Base-by-base conservation (phyloP, 1,140 invertebrate genomes). In the Orchestia grillus region DNA sequence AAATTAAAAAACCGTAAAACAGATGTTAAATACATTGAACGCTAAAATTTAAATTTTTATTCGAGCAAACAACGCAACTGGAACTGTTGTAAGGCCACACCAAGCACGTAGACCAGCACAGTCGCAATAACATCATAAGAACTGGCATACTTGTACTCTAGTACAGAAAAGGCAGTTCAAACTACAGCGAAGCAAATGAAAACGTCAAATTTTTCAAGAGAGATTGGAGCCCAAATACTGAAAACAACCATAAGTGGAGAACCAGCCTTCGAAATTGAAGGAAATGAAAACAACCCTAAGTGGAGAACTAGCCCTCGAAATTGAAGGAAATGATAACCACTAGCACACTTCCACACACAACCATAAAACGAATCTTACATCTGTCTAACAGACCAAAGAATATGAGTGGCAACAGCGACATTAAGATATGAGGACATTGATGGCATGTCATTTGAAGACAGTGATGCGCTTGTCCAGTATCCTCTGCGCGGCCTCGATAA, bases 401-500 rank as follows among this genome's bases (percentile, higher is more conserved):
- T 77, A 77, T 15, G 62, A 77, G 62, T 77, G 62, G 28, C 1
- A 77, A 77, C 15, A 77, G 62, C 28, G 11, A 77, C 62, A 36
- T 23, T 77, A 77, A 6, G 47, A 53, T 53, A 53, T 53, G 47
- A 77, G 62, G 36, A 1, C 62, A 77, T 77, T 36, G 11, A 44
- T 41, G 28, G 88, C 88, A 91, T 42, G 88, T 94, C 92, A 94
- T 40, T 94, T 94, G 43, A 44, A 44, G 44, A 94, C 6, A 28
- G 92, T 94, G 88, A 96, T 96, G 28, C 90, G 62, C 45, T 97
- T 97, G 42, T 96, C 95, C 62, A 97, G 96, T 41, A 96, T 96
- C 53, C 90, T 96, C 96, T 98, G 99, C 28, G 99, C 99, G 44
- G 99, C 99, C 97, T 98, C 98, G 96, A 99, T 99, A 23, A 99